phyloP scores from a whole-genome alignment of 2,797 vertebrate genomes.

The Argyrosomus regius region DNA sequence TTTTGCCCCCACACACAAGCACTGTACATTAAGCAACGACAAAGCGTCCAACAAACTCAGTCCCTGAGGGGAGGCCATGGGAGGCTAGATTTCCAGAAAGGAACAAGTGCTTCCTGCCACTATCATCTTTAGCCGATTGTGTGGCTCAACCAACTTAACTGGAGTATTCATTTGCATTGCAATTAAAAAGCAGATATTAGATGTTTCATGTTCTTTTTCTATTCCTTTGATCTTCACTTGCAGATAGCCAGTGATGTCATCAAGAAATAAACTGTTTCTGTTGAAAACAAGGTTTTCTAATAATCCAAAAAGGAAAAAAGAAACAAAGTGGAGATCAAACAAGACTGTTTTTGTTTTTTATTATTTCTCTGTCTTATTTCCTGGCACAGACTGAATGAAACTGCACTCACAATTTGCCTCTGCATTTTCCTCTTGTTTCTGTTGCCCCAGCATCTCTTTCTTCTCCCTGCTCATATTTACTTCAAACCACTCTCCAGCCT shows the following conservation, averaged over 20 bases:
- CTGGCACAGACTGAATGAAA: conserved; percentile 62
- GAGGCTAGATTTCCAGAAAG: conserved; percentile 18
- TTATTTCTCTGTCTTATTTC: conserved; percentile 41
- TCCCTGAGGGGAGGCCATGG: conserved; percentile 25
- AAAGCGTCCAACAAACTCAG: conserved; percentile 27
- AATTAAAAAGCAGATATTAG: conserved; percentile 8
- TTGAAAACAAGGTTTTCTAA: conserved; percentile 20
- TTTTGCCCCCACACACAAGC: conserved; percentile 31
- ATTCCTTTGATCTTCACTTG: conserved; percentile 32
- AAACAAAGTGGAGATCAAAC: conserved; percentile 74
- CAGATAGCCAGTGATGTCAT: conserved; percentile 7
- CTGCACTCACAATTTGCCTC: conserved; percentile 46
- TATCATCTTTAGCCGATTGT: conserved; percentile 15
- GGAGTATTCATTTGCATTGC: conserved; percentile 19
- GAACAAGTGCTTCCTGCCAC: conserved; percentile 45
- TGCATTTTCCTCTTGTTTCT: conserved; percentile 48
- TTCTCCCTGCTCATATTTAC: conserved; percentile 52
- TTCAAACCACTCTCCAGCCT: conserved; percentile 50
- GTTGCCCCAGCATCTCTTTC: conserved; percentile 54
- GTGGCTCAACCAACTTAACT: conserved; percentile 9
- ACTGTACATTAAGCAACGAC: conserved; percentile 13
- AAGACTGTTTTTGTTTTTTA: conserved; percentile 53
- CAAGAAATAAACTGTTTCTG: conserved; percentile 15
- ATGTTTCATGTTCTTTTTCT: background rate
- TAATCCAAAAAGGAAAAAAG: conserved; percentile 21